Evolutionary conservation across 2,113 vertebrate species (phyloP).

Genomic region (Campylorhamphus procurvoides): DNA sequence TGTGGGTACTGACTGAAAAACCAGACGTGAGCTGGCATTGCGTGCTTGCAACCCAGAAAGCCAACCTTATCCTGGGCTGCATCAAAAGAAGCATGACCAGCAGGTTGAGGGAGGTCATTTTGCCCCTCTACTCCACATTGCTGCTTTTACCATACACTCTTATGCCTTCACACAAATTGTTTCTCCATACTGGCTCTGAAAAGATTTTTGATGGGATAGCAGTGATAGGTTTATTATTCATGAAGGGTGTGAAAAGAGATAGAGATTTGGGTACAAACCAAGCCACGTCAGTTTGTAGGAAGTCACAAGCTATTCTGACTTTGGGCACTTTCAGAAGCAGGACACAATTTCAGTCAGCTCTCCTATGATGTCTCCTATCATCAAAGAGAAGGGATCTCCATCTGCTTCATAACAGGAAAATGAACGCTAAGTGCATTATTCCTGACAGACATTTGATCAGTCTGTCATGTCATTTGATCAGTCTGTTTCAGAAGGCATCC

Average conservation of each 20-base stretch:
- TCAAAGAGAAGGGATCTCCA: not conserved
- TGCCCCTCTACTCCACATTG: not conserved
- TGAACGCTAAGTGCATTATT: not conserved
- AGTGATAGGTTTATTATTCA: not conserved
- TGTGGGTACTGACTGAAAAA: not conserved
- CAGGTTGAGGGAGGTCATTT: not conserved
- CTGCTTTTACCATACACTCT: not conserved
- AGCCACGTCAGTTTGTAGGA: not conserved
- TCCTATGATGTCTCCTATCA: not conserved
- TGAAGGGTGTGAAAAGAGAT: not conserved
- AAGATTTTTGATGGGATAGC: not conserved
- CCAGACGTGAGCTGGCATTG: not conserved
- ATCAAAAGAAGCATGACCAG: not conserved
- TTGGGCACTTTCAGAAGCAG: not conserved
- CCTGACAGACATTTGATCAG: not conserved
- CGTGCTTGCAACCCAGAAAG: accelerated
- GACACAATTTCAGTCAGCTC: not conserved
- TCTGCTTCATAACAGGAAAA: not conserved
- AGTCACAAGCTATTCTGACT: not conserved
- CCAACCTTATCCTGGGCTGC: not conserved
- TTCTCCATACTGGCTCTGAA: not conserved
- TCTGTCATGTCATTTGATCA: not conserved
- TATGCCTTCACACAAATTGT: not conserved
- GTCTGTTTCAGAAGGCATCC: not conserved
- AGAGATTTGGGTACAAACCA: not conserved